phyloP scores from a whole-genome alignment of 23 tunicate species.

The Diplosoma virens region DNA sequence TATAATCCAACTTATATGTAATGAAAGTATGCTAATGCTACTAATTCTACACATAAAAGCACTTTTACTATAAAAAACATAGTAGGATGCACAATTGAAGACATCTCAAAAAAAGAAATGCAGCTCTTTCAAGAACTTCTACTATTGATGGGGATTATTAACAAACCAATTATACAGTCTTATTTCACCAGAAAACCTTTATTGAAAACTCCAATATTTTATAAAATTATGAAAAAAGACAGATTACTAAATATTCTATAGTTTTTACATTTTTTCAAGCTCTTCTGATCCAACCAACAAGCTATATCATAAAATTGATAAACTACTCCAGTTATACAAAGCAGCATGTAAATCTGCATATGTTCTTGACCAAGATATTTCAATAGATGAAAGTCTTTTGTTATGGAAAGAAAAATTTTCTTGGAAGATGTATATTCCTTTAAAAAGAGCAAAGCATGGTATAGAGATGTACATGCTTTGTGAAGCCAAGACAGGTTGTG shows the following conservation, averaged over 20 bases:
- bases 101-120: not conserved
- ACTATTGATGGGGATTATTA: not conserved
- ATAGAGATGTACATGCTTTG: not conserved
- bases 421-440: not conserved
- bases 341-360: not conserved
- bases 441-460: not conserved
- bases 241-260: not conserved
- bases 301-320: not conserved
- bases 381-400: not conserved
- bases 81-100: not conserved
- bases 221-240: not conserved
- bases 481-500: not conserved
- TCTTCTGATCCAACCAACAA: not conserved
- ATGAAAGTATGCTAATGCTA: not conserved
- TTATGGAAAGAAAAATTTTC: not conserved
- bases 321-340: not conserved
- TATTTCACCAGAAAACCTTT: not conserved
- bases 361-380: not conserved
- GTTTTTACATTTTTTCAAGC: not conserved
- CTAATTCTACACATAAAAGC: not conserved
- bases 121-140: not conserved
- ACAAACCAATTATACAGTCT: not conserved
- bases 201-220: not conserved
- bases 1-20: not conserved
- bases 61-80: not conserved